Conservation (phyloP, 2,888 invertebrate genomes). For the Monoplex corrugatus region DNA sequence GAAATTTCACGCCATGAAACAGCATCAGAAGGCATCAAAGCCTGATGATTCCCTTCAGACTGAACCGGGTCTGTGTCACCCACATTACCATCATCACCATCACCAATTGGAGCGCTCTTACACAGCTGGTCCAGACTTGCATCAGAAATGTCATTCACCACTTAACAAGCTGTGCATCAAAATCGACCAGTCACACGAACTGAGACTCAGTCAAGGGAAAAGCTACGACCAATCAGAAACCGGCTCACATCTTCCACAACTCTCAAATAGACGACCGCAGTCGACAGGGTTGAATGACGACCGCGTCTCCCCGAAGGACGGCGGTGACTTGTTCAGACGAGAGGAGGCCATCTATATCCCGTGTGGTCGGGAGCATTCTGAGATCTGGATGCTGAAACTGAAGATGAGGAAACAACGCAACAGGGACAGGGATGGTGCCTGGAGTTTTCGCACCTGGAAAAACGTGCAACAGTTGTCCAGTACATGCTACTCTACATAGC, state of each 20-base stretch:
- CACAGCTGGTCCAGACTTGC: not conserved
- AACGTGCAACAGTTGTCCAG: not conserved
- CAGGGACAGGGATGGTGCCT: constrained; percentile 4
- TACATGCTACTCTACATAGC: not conserved
- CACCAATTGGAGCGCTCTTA: not conserved
- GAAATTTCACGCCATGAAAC: too few relatives aligned
- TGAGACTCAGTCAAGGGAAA: too few relatives aligned
- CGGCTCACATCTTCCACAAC: not conserved
- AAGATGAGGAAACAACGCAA: not conserved
- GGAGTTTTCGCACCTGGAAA: constrained; percentile 25
- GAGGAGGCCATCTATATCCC: not conserved
- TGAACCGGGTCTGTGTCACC: not conserved
- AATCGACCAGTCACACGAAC: not conserved
- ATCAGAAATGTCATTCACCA: not conserved
- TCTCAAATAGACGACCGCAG: not conserved
- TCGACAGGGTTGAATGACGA: not conserved
- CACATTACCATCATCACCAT: not conserved
- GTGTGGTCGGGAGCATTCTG: constrained; percentile 8
- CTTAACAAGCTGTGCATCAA: not conserved
- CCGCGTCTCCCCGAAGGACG: not conserved
- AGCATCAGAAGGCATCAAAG: not conserved
- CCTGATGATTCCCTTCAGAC: not conserved
- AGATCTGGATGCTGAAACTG: not conserved
- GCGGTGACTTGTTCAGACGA: not conserved
- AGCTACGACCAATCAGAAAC: not conserved